Evolutionary conservation across 2,888 invertebrate genomes (phyloP).

Genomic region (Mythimna impura): DNA sequence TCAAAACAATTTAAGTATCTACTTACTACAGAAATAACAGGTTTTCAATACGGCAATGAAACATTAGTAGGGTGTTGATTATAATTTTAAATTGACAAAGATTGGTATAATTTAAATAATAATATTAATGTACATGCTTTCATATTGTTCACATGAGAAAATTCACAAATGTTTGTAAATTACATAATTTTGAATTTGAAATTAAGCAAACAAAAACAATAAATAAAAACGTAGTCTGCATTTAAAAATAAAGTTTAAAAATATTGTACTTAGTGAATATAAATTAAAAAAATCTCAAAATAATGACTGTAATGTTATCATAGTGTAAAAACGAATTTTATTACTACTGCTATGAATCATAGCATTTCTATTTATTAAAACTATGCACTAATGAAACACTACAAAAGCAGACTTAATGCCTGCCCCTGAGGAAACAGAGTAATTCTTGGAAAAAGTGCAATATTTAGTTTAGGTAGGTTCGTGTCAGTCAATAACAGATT

Average conservation of each 20-base stretch:
- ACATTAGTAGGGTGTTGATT: not conserved
- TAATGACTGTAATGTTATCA: constrained; percentile 7
- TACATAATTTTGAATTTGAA: not conserved
- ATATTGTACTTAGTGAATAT: not conserved
- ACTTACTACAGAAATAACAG: constrained; percentile 5
- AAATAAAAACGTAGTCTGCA: not conserved
- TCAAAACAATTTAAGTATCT: not conserved
- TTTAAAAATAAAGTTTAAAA: not conserved
- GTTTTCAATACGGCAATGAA: constrained; percentile 11
- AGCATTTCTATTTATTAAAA: too few relatives aligned
- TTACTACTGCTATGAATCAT: constrained; percentile 1
- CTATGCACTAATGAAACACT: too few relatives aligned
- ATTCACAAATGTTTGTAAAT: not conserved
- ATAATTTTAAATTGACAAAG: constrained; percentile 1
- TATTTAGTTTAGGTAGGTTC: not conserved
- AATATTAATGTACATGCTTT: not conserved
- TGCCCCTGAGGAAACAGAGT: constrained; percentile 2
- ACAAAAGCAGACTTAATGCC: too few relatives aligned
- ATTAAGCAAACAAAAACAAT: not conserved
- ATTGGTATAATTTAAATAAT: constrained; percentile 10
- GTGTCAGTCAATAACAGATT: not conserved
- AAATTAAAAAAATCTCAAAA: not conserved
- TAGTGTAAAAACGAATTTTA: not conserved
- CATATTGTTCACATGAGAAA: not conserved
- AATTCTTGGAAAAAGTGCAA: not conserved